Evolutionary conservation across 1,140 invertebrate genomes (phyloP).

Genomic region (Dreissena polymorpha): DNA sequence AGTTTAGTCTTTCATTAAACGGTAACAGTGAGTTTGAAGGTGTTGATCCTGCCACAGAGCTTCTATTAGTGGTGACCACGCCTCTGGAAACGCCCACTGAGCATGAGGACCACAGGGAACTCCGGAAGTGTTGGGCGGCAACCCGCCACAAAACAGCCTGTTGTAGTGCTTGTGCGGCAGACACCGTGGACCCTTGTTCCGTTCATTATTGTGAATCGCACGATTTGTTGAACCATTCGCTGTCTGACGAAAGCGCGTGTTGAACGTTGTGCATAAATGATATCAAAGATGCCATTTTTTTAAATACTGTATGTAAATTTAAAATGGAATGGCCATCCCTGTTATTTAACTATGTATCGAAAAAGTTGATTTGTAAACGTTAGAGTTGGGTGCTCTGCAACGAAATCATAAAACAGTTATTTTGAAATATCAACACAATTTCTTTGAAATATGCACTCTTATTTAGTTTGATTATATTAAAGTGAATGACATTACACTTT

Average conservation of each 20-base stretch:
- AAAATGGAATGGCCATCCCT: too few species aligned
- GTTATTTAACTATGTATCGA: too few species aligned
- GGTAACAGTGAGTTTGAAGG: slow-evolving; percentile 23
- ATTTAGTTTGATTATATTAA: too few species aligned
- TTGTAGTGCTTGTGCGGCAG: slow-evolving; percentile 30
- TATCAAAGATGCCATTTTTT: too few species aligned
- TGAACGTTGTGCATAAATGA: neutral
- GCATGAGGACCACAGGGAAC: neutral
- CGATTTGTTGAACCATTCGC: slow-evolving; percentile 9
- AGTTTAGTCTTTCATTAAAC: slow-evolving; percentile 29
- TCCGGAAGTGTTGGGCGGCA: slow-evolving; percentile 14
- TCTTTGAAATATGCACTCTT: too few species aligned
- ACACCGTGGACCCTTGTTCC: neutral
- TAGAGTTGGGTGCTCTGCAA: too few species aligned
- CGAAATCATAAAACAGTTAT: too few species aligned
- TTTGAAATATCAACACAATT: too few species aligned
- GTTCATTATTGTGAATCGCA: slow-evolving; percentile 4
- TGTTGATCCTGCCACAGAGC: slow-evolving; percentile 20
- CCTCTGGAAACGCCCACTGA: neutral
- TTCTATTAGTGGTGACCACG: neutral
- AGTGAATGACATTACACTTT: too few species aligned
- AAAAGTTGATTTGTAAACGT: too few species aligned
- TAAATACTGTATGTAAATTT: too few species aligned
- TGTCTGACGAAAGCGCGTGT: slow-evolving; percentile 36
- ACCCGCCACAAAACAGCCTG: slow-evolving; percentile 15